Evolutionary conservation across 2,113 vertebrate species (phyloP).

Genomic region (Alouatta palliata): DNA sequence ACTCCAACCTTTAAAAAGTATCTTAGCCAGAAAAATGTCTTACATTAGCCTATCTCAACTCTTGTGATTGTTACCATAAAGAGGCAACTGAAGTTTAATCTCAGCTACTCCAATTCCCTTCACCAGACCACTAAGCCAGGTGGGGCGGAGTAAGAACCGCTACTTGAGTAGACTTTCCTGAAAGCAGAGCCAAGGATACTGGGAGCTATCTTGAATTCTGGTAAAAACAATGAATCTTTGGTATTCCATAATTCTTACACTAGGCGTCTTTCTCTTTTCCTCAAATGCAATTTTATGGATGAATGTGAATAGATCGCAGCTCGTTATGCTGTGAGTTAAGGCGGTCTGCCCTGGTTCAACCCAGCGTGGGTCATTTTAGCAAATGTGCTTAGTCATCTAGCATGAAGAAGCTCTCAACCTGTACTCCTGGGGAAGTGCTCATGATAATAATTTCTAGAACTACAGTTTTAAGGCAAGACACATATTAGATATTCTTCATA

Average conservation of each 20-base stretch:
- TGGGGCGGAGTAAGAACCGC: constrained; percentile 29
- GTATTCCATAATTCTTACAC: constrained; percentile 34
- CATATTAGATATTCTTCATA: not conserved
- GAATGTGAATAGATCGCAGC: not conserved
- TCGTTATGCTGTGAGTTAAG: not conserved
- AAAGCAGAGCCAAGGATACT: constrained; percentile 59
- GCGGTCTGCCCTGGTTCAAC: not conserved
- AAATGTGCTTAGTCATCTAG: not conserved
- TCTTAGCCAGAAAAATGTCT: not conserved
- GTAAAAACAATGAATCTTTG: constrained; percentile 53
- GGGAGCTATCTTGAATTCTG: constrained; percentile 61
- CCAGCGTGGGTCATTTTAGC: not conserved
- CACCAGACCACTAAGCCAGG: not conserved
- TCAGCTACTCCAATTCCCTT: not conserved
- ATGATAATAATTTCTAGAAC: not conserved
- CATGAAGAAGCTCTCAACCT: not conserved
- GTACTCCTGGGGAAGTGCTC: not conserved
- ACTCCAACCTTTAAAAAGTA: not conserved
- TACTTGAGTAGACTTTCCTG: constrained; percentile 44
- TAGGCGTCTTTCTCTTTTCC: not conserved
- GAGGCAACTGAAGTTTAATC: not conserved
- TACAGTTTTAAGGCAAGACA: not conserved
- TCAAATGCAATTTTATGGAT: not conserved
- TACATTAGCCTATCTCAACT: not conserved
- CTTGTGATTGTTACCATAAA: constrained; percentile 26